Base-by-base conservation (phyloP, 2,113 vertebrate genomes). In the Ondatra zibethicus region DNA sequence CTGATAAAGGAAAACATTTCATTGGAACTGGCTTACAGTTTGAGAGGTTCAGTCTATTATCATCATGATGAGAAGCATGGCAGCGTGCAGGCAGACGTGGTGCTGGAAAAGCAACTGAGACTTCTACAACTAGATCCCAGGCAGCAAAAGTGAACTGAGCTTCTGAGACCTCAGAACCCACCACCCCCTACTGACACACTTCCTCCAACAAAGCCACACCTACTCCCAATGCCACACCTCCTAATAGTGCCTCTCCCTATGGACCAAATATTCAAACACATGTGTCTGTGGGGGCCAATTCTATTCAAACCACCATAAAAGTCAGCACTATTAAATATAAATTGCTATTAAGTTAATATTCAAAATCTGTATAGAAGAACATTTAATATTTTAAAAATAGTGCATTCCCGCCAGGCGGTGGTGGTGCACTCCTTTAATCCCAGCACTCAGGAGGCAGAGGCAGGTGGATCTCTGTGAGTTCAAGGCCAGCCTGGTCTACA, bases 281-380 rank as follows among this genome's bases (percentile, higher is more conserved):
- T 73, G 36, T 3, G 33, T n/a, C 9, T 72, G 70, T 72, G 36
- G 17, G 70, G 19, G 7, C 70, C n/a, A 73, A 23, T 73, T 17
- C n/a, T 73, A 39, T 73, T 73, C 36, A 73, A 23, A 73, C 19
- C n/a, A 39, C 19, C 8, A 73, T 8, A 39, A 11, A 73, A 73
- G 85, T 85, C 91, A 87, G 42, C 96, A 66, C 72, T 93, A 73
- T 63, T 96, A 93, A 96, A 63, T 95, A 36, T 36, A 77, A 61
- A 73, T 95, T 92, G 29, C 55, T n/a, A 21, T 90, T 21, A 95
- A 63, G 7, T 91, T 96, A 82, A 6, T 25, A 82, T 91, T 91
- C 8, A 80, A 87, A 84, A 70, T 96, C 11, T 76, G 27, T 82
- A 36, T 87, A 73, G 70, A 93, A 96, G 47, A 36, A 25, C 50